Evolutionary conservation across 2,113 vertebrate genomes (phyloP), one percentile per base, ranked within the genome.

Genomic region (Nesospiza acunhae): DNA sequence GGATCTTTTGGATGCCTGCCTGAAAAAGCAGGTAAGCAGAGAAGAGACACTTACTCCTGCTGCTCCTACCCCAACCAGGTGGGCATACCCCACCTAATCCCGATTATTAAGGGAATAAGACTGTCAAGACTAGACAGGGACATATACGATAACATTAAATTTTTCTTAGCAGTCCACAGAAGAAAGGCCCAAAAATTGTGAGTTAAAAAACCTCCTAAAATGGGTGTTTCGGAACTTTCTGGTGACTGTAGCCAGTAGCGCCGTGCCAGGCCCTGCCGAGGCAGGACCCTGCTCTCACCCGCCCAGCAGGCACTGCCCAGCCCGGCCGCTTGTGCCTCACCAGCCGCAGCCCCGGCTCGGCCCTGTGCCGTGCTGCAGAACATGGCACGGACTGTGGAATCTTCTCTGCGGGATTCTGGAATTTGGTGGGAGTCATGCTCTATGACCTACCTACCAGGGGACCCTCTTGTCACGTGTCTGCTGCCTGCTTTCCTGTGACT

Each of bases 191-290:
- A 16, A 19, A 19, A 62, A 19, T 9, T 4, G 1, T 0, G 16
- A 62, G 17, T 13, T 39, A 12, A 28, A 58, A 58, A 39, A 6
- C 35, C 24, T 12, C 16, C 26, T 9, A 39, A 60, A 60, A 39
- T 19, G 59, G 5, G 7, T 19, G 26, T 27, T 60, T 39, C 1
- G 1, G 35, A 39, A 60, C 35, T 27, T 39, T 19, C 24, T 8
- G 3, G 35, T 3, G 4, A 27, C 35, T 13, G 59, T 27, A 60
- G 35, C 35, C 23, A 60, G 23, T 7, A 37, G 58, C 3, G 5
- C 58, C 1, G 5, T 7, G 23, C n/a, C n/a, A 18, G 23, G n/a
- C n/a, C 8, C 58, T 12, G 58, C 5, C 5, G 1, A 7, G 7
- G 23, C n/a, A 16, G n/a, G n/a, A 23, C 23, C 56, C n/a, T 7